phyloP scores from a whole-genome alignment of 2,797 vertebrate genomes.

The Mastacembelus armatus region DNA sequence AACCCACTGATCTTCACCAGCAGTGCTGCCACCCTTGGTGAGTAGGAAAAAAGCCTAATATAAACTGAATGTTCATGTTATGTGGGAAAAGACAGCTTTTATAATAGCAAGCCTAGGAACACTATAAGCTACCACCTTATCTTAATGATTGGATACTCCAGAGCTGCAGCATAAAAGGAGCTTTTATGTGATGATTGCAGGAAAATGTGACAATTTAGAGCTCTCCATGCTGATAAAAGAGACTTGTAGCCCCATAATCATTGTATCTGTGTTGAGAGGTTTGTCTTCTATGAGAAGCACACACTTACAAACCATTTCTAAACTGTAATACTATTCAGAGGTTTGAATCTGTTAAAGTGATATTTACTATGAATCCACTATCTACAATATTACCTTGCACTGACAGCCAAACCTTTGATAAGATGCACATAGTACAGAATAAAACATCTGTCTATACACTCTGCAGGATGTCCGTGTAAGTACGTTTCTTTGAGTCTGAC shows the following conservation, averaged over 20 bases:
- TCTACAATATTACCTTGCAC: conserved; percentile 1
- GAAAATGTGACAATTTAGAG: conserved; percentile 22
- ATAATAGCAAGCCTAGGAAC: conserved; percentile 4
- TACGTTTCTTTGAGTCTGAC: conserved; percentile 9
- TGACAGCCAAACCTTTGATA: not conserved
- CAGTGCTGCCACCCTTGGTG: conserved; percentile 22
- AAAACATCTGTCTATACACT: not conserved
- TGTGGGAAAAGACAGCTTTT: conserved; percentile 22
- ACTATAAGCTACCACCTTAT: not conserved
- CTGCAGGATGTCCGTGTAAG: not conserved
- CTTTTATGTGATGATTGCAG: conserved; percentile 7
- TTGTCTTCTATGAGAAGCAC: conserved; percentile 8
- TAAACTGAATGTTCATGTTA: conserved; percentile 19
- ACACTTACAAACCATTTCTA: conserved; percentile 7
- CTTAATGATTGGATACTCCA: conserved; percentile 7
- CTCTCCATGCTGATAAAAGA: not conserved
- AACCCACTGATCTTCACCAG: conserved; percentile 14
- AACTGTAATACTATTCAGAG: not conserved
- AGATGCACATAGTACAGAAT: not conserved
- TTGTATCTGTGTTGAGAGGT: not conserved
- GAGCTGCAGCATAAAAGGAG: conserved; percentile 3
- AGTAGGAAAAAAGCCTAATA: conserved; percentile 19
- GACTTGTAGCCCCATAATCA: not conserved
- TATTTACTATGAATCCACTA: not conserved
- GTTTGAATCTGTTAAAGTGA: conserved; percentile 4